Evolutionary conservation across 2,113 vertebrate genomes (phyloP).

Genomic region (Struthio camelus): DNA sequence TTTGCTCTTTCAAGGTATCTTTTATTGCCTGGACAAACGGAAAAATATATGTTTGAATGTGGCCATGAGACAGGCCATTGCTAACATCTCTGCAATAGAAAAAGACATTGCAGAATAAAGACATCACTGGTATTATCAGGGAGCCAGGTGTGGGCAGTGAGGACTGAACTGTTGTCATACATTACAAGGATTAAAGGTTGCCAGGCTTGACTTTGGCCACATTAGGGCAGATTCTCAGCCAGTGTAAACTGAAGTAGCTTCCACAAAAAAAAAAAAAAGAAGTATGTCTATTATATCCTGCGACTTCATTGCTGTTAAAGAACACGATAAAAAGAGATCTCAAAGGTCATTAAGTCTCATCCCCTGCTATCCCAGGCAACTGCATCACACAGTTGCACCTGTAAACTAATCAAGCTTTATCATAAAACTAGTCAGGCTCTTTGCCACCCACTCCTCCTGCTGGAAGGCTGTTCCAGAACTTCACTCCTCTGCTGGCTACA

Average conservation of each 20-base stretch:
- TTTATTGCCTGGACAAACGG: constrained; percentile 58
- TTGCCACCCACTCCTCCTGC: constrained; percentile 50
- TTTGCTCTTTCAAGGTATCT: constrained; percentile 51
- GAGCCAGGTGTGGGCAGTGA: neutral
- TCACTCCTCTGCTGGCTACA: constrained; percentile 53
- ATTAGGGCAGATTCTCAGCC: neutral
- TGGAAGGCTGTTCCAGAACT: constrained; percentile 51
- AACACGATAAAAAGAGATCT: neutral
- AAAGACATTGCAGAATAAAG: constrained; percentile 29
- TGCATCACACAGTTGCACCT: neutral
- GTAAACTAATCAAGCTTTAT: neutral
- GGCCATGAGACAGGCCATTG: constrained; percentile 1
- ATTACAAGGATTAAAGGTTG: constrained; percentile 21
- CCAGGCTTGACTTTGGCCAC: constrained; percentile 10
- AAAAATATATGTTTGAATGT: constrained; percentile 54
- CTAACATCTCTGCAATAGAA: constrained; percentile 4
- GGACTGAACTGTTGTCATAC: neutral
- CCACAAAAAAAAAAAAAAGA: neutral
- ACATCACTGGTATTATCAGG: neutral
- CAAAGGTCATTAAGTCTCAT: neutral
- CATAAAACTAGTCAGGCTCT: constrained; percentile 40
- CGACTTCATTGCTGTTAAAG: neutral
- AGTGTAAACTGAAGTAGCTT: neutral
- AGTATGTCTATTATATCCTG: neutral
- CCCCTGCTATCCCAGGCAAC: neutral